Conservation (phyloP, 64 coral and sea anemone species). For the Porites australiensis region DNA sequence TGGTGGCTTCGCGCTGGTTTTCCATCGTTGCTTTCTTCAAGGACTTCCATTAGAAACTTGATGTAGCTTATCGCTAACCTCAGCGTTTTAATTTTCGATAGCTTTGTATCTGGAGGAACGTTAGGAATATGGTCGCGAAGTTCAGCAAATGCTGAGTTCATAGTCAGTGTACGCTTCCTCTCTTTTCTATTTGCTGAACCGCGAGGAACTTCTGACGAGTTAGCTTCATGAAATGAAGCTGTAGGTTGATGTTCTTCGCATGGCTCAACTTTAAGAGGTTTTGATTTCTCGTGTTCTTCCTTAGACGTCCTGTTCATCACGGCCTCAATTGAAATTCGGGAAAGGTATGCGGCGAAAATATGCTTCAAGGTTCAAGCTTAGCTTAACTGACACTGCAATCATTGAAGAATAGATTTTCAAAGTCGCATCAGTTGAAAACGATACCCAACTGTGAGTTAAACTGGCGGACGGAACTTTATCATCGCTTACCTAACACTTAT, state of each 20-base stretch:
- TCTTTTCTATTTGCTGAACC: constrained; percentile 87
- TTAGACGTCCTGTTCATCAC: not conserved
- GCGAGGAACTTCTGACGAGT: constrained; percentile 41
- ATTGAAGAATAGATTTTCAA: not conserved
- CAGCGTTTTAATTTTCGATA: constrained; percentile 97
- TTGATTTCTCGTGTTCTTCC: not conserved
- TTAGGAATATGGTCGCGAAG: constrained; percentile 92
- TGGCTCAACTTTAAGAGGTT: not conserved
- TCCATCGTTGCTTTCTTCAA: constrained; percentile 89
- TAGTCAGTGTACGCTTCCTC: constrained; percentile 92
- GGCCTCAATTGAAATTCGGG: too few relatives aligned
- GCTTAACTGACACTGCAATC: not conserved
- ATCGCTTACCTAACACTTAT: constrained; percentile 56
- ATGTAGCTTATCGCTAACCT: constrained; percentile 95
- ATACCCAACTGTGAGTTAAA: constrained; percentile 22
- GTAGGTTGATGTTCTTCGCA: constrained; percentile 15
- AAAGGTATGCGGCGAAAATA: not conserved
- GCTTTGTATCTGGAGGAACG: constrained; percentile 89
- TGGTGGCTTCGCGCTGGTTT: constrained; percentile 68
- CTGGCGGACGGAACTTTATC: constrained; percentile 15
- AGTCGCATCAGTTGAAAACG: not conserved
- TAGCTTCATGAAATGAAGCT: not conserved
- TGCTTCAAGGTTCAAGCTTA: not conserved
- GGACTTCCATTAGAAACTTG: constrained; percentile 87
- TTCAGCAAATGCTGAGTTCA: constrained; percentile 96